Evolutionary conservation across 2,113 vertebrate species (phyloP).

Genomic region (Limnothrissa miodon): DNA sequence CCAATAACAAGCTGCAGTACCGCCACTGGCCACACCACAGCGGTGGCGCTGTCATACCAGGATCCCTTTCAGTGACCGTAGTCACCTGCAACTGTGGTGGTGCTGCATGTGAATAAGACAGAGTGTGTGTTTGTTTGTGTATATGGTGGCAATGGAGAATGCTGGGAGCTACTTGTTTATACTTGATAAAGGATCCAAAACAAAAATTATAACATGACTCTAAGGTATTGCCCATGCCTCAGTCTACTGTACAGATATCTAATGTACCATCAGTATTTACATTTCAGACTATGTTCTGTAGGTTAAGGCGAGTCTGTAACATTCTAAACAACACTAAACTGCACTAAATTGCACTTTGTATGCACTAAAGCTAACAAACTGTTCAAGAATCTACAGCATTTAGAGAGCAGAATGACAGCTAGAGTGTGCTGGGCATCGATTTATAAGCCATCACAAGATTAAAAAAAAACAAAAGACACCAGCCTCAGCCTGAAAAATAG

Average conservation of each 20-base stretch:
- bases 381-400: neutral
- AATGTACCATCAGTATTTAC: neutral
- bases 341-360: neutral
- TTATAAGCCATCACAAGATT: neutral
- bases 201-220: neutral
- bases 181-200: constrained; percentile 6
- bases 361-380: neutral
- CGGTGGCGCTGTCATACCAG: constrained; percentile 59
- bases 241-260: neutral
- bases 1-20: constrained; percentile 54
- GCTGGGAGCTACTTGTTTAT: constrained; percentile 24
- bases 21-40: constrained; percentile 37
- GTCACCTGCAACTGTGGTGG: constrained; percentile 34
- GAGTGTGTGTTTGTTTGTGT: neutral
- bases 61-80: neutral
- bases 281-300: neutral
- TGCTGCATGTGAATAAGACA: neutral
- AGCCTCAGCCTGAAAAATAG: neutral
- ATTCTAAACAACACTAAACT: neutral
- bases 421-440: neutral
- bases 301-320: neutral
- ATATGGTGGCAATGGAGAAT: constrained; percentile 25
- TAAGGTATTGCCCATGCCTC: neutral
- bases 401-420: neutral
- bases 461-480: neutral